Percentiles rank a stretch among this genome's conserved stretches.
These are phyloP conservation scores for Ditula angustiorana DNA, from an alignment of 2,888 invertebrate genomes.

Conservation along the genomic window DNA sequence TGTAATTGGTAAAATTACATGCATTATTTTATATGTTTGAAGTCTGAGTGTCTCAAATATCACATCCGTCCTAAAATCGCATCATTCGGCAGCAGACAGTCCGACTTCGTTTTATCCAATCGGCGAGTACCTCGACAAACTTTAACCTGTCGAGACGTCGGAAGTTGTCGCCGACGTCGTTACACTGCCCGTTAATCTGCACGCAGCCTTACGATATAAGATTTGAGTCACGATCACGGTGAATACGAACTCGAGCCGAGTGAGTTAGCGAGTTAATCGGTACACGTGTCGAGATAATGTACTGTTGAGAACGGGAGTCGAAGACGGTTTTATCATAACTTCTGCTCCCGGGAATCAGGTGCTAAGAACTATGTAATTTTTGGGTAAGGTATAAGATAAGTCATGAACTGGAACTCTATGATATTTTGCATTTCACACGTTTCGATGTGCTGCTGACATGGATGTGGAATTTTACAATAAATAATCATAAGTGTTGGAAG, in stretches of 20 bases:
- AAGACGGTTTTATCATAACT: conserved; percentile 4
- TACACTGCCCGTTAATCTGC: conserved; percentile 8
- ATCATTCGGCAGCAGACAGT: neutral
- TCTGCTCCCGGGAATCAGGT: conserved; percentile 7
- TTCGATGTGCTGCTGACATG: neutral
- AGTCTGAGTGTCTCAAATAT: too few species aligned
- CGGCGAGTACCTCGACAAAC: neutral
- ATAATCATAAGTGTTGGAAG: too few species aligned
- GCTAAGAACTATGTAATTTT: too few species aligned
- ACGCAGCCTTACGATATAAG: conserved; percentile 59
- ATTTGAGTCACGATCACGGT: conserved; percentile 69
- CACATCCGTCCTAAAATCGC: too few species aligned
- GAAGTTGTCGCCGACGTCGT: conserved; percentile 7
- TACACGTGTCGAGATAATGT: conserved; percentile 67
- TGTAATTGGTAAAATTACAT: too few species aligned
- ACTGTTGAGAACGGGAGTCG: conserved; percentile 35
- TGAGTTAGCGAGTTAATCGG: conserved; percentile 68
- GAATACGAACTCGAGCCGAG: conserved; percentile 60
- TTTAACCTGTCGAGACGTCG: neutral
- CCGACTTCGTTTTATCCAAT: neutral
- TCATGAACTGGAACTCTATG: neutral
- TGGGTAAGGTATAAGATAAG: neutral
- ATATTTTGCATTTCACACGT: neutral
- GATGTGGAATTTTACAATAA: too few species aligned
- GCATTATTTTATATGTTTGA: too few species aligned